Evolutionary conservation across 2,113 vertebrate species (phyloP).

Genomic region (Nettapus auritus): DNA sequence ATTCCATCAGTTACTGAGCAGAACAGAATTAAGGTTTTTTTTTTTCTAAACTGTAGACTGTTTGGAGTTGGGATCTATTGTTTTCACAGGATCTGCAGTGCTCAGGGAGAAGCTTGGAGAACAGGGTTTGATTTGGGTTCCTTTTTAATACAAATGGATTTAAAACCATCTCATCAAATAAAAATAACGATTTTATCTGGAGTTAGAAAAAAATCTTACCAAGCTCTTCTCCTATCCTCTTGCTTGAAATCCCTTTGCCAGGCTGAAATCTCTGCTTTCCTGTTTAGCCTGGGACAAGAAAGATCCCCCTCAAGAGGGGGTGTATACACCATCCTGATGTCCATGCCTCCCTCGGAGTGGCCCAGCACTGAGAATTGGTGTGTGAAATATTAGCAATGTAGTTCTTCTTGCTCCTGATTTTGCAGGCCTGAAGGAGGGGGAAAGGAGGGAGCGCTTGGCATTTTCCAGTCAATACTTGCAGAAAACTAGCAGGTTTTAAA

Average conservation of each 20-base stretch:
- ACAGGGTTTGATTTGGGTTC: not conserved
- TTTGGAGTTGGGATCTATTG: not conserved
- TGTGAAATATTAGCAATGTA: not conserved
- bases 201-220: not conserved
- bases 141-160: not conserved
- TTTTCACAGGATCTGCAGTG: not conserved
- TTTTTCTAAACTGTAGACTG: not conserved
- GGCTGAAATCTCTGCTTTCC: not conserved
- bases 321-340: not conserved
- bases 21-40: not conserved
- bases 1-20: not conserved
- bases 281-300: not conserved
- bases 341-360: not conserved
- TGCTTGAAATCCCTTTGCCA: not conserved
- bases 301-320: constrained; percentile 35
- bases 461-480: not conserved
- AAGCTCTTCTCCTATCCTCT: not conserved
- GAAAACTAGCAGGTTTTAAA: not conserved
- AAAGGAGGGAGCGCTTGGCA: not conserved
- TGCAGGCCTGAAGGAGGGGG: not conserved
- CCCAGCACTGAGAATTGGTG: not conserved
- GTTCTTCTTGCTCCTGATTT: not conserved
- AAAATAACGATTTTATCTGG: not conserved
- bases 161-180: not conserved
- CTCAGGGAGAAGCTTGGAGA: not conserved